Base-by-base conservation (phyloP, 30 jellyfish, hydroid and myxozoan genomes). In the Mastigias papua region DNA sequence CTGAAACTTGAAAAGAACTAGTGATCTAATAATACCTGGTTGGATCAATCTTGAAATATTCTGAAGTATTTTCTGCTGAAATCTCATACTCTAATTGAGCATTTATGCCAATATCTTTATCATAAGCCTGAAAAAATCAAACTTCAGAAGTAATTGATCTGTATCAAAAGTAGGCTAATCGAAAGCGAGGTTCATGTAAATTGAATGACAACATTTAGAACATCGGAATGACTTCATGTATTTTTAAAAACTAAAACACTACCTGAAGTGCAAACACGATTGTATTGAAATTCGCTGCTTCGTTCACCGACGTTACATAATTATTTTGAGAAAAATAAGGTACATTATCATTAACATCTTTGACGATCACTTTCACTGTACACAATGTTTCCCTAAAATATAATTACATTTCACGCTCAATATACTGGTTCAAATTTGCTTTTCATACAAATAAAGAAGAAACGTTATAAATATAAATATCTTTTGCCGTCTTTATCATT, bases 211-310 rank as follows among this genome's bases (percentile, higher is more conserved):
- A 46, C 8, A 46, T 6, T 46, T 46, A 46, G 60, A 46, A 46
- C n/a, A n/a, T n/a, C n/a, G n/a, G n/a, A n/a, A n/a, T n/a, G n/a
- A n/a, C n/a, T n/a, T n/a, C n/a, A n/a, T n/a, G n/a, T n/a, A n/a
- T n/a, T n/a, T n/a, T n/a, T n/a, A n/a, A n/a, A n/a, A n/a, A n/a
- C n/a, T n/a, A n/a, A n/a, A n/a, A n/a, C n/a, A 46, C 16, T 31
- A 86, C 95, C 89, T 73, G 86, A 0, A 86, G 54, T 35, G 95
- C 89, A 22, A 76, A 61, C 20, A 86, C 95, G 37, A 86, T 86
- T 4, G 95, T 86, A 64, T 86, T 86, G 50, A 76, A 0, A 75
- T 76, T 74, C 1, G 95, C 95, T 1, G 95, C 95, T 49, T 86
- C 95, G 20, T 84, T 86, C 9, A 86, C 65, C 23, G 80, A 61